These are phyloP conservation scores for Cynopterus sphinx DNA, from an alignment of 2,797 vertebrate species.

Conservation along the genomic window DNA sequence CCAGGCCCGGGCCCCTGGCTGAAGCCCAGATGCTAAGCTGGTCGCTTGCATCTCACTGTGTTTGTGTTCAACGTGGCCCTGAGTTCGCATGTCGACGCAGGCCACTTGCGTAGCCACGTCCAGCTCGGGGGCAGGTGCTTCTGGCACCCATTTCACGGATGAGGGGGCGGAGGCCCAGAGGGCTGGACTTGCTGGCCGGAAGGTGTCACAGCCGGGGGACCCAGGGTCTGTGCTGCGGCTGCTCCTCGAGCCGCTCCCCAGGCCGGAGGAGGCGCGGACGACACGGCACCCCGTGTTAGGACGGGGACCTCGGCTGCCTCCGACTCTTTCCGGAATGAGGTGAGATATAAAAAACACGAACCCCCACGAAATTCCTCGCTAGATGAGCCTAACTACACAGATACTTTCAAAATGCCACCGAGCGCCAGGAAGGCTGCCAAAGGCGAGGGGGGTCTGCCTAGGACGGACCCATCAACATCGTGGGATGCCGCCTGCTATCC, in stretches of 20 bases:
- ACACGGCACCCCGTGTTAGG: too few species aligned
- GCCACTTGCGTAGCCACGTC: fast-evolving
- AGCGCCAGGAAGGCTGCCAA: conserved; percentile 46
- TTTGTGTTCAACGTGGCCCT: background rate
- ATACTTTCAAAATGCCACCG: conserved; percentile 17
- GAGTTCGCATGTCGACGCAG: too few species aligned
- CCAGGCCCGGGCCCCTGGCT: too few species aligned
- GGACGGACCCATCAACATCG: background rate
- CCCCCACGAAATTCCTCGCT: background rate
- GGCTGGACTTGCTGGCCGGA: background rate
- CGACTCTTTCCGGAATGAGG: background rate
- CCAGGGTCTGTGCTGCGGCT: background rate
- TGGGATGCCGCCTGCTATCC: too few species aligned
- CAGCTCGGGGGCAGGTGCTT: background rate
- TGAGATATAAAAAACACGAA: background rate
- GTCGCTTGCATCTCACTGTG: background rate
- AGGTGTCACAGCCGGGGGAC: background rate
- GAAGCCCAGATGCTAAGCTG: background rate
- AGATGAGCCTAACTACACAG: background rate
- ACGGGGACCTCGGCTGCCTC: background rate
- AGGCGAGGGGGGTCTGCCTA: background rate
- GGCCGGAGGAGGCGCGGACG: too few species aligned
- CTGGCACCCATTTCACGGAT: background rate
- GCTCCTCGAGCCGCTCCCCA: background rate
- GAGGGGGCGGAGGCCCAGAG: background rate